Evolutionary conservation across 2,113 vertebrate species (phyloP).

Genomic region (Pseudorectes ferrugineus): DNA sequence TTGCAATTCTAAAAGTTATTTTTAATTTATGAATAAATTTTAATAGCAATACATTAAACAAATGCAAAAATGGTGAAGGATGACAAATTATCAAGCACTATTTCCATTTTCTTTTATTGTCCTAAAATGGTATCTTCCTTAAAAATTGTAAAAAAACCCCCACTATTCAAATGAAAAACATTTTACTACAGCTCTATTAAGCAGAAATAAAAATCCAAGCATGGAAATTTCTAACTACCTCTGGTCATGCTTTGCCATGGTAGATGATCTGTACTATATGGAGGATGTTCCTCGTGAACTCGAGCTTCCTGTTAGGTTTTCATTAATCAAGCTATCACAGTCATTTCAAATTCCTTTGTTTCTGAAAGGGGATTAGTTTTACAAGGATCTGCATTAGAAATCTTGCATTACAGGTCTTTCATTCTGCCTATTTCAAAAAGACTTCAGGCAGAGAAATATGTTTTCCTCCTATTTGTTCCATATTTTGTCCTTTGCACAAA

Average conservation of each 20-base stretch:
- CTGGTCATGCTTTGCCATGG: neutral
- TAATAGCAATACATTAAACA: neutral
- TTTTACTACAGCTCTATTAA: neutral
- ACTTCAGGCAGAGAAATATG: neutral
- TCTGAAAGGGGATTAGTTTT: neutral
- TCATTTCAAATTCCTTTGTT: neutral
- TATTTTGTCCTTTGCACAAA: neutral
- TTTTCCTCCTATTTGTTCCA: neutral
- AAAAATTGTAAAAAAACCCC: neutral
- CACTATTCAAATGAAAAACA: accelerated
- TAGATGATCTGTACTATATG: neutral
- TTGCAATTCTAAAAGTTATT: neutral
- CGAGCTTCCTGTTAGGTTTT: accelerated
- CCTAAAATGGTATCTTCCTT: neutral
- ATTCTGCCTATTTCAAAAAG: neutral
- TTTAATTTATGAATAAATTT: neutral
- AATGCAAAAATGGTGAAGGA: neutral
- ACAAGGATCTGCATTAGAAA: neutral
- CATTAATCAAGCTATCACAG: neutral
- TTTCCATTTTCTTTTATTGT: neutral
- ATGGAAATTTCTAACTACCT: neutral
- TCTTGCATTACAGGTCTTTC: neutral
- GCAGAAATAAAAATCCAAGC: neutral
- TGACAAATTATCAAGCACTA: neutral
- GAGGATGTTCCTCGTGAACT: neutral